A percentile compares a stretch with the other conserved stretches of the same genome.
These are phyloP conservation scores for Myotis lucifugus DNA, from an alignment of 2,113 vertebrate species.

Conservation along the genomic window DNA sequence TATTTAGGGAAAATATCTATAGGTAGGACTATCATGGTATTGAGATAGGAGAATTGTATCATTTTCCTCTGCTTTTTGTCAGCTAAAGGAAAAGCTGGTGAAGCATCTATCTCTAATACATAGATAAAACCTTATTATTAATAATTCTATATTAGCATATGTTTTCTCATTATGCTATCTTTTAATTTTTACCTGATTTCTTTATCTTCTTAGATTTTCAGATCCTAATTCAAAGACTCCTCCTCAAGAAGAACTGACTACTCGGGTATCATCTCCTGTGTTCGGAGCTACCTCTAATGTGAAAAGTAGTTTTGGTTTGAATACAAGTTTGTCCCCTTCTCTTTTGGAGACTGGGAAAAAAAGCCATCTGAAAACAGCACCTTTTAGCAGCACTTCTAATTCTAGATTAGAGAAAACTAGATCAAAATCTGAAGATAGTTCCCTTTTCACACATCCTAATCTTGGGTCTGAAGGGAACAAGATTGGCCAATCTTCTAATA, in stretches of 20 bases:
- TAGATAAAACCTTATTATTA: conserved; percentile 10
- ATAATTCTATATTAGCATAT: not conserved
- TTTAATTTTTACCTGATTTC: conserved; percentile 17
- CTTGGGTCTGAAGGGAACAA: conserved; percentile 76
- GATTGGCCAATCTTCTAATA: conserved; percentile 76
- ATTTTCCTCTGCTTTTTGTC: conserved; percentile 33
- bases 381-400: conserved; percentile 76
- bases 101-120: not conserved
- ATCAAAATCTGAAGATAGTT: conserved; percentile 84
- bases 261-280: conserved; percentile 84
- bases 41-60: not conserved
- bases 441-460: conserved; percentile 78
- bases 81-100: conserved; percentile 9
- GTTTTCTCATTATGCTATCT: not conserved
- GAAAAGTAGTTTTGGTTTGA: conserved; percentile 80
- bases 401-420: conserved; percentile 81
- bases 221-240: conserved; percentile 77
- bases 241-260: conserved; percentile 76
- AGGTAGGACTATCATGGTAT: not conserved
- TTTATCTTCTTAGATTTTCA: conserved; percentile 84
- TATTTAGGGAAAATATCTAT: conserved; percentile 17
- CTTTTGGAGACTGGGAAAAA: conserved; percentile 83
- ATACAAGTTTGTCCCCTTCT: conserved; percentile 83
- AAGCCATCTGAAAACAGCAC: conserved; percentile 75
- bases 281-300: conserved; percentile 83